phyloP scores from a whole-genome alignment of 2,113 vertebrate genomes.

The Tangachromis dhanisi region DNA sequence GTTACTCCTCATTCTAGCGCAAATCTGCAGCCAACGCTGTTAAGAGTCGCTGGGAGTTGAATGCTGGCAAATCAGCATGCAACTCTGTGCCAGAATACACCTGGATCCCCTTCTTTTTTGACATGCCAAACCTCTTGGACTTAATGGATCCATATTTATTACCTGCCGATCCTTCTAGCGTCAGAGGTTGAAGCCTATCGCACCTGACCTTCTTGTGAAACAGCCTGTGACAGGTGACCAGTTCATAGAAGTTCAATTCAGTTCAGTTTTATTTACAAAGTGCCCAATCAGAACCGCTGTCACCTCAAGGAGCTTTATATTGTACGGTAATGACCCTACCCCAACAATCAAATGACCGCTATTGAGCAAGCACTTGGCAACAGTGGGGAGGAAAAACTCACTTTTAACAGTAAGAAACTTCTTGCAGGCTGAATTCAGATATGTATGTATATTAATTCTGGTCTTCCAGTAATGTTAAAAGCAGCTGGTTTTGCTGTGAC shows the following conservation, averaged over 20 bases:
- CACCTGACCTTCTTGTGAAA: not conserved
- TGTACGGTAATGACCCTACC: fast-evolving
- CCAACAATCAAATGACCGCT: not conserved
- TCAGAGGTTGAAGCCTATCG: not conserved
- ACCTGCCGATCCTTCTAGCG: not conserved
- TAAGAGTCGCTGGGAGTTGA: not conserved
- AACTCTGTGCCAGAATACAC: not conserved
- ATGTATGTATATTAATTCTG: not conserved
- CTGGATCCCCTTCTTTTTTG: not conserved
- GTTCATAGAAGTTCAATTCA: not conserved
- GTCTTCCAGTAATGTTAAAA: not conserved
- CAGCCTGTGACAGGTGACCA: not conserved
- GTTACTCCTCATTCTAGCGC: not conserved
- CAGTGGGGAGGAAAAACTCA: not conserved
- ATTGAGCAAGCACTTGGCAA: not conserved
- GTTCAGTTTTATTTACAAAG: not conserved
- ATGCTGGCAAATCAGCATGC: not conserved
- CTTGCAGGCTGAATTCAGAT: not conserved
- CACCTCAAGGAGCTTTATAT: not conserved
- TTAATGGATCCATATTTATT: not conserved
- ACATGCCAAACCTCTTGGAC: not conserved
- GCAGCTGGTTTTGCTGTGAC: not conserved
- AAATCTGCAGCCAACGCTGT: not conserved
- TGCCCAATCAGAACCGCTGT: not conserved
- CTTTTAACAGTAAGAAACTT: not conserved